Evolutionary conservation across 2,797 vertebrate species (phyloP).

Genomic region (Sarcoramphus papa): DNA sequence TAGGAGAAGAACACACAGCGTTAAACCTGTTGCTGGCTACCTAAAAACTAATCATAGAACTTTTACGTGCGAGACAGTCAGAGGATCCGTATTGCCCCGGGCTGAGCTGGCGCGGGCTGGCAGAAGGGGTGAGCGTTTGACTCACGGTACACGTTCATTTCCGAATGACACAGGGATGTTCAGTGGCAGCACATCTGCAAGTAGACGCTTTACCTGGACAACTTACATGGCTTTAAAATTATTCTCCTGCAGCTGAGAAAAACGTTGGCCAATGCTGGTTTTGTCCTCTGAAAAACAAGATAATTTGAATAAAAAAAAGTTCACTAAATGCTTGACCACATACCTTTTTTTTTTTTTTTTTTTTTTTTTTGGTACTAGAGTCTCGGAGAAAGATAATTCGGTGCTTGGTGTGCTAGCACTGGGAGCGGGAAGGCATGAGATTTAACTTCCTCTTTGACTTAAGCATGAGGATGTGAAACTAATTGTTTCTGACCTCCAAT

Average conservation of each 20-base stretch:
- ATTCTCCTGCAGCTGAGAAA: slow-evolving; percentile 9
- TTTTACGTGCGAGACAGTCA: accelerated
- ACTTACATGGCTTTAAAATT: slow-evolving; percentile 52
- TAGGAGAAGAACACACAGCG: background rate
- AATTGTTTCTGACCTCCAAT: background rate
- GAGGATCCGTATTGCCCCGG: accelerated
- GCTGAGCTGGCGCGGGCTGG: background rate
- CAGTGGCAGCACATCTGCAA: background rate
- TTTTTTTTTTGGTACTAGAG: background rate
- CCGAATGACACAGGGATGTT: no score
- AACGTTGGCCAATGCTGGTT: background rate
- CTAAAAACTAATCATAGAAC: accelerated
- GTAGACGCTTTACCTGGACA: background rate
- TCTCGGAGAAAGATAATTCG: background rate
- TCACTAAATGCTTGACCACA: background rate
- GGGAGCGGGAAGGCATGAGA: background rate
- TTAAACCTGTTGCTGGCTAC: background rate
- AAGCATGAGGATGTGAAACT: background rate
- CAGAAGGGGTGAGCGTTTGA: accelerated
- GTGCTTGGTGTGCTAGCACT: no score
- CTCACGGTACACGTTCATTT: accelerated
- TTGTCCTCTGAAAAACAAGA: slow-evolving; percentile 14
- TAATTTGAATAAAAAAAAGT: background rate
- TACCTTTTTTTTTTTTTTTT: no score
- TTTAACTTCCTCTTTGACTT: no score